Evolutionary conservation across 2,797 vertebrate genomes (phyloP).

Genomic region (Leptoclinus maculatus): DNA sequence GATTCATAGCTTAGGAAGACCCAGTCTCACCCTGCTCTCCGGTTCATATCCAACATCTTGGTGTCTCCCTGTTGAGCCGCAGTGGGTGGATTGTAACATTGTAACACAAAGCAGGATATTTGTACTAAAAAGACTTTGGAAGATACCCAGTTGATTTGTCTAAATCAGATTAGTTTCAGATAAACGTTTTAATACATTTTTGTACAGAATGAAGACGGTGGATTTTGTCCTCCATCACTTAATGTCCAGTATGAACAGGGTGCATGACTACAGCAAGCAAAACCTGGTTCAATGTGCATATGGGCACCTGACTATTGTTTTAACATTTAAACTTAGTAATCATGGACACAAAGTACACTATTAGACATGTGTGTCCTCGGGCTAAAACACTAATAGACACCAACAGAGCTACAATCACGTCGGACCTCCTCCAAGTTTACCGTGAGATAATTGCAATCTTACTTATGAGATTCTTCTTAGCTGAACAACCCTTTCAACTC

Average conservation of each 20-base stretch:
- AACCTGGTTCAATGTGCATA: neutral
- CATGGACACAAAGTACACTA: neutral
- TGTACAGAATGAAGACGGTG: neutral
- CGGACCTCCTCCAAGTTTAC: neutral
- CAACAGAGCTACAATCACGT: neutral
- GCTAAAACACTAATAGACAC: neutral
- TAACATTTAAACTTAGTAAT: conserved; percentile 1
- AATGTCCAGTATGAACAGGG: neutral
- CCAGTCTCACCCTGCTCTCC: neutral
- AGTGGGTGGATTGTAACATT: neutral
- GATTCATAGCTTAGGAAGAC: neutral
- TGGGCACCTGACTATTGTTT: neutral
- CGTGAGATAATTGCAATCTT: neutral
- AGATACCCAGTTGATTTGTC: neutral
- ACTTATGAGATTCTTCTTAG: neutral
- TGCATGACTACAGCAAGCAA: neutral
- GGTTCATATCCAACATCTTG: neutral
- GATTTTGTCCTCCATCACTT: neutral
- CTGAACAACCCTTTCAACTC: neutral
- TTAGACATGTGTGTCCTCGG: neutral
- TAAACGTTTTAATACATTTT: neutral
- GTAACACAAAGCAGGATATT: neutral
- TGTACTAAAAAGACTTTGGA: neutral
- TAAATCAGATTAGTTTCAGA: neutral
- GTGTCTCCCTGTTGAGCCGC: neutral